Base-by-base conservation (phyloP, 2,888 invertebrate genomes). In the Mythimna ferrago region DNA sequence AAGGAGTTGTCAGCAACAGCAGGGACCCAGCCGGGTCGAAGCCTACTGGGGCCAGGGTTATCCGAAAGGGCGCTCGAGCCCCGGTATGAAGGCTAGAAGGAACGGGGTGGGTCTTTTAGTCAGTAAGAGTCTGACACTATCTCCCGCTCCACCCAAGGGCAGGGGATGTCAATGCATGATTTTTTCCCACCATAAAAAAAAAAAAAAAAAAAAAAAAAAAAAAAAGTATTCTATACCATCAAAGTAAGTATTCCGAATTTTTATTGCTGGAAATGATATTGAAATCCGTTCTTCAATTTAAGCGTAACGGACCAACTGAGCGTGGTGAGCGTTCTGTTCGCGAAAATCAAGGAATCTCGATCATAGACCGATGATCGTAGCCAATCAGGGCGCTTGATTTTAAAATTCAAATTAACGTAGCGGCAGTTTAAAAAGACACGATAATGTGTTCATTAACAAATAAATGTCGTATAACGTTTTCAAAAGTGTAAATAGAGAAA, bases 401-500 rank as follows among this genome's bases (percentile, higher is more conserved):
- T 38, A 41, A 35, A 19, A 21, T 57, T 61, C 14, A 48, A 62
- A 41, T n/a, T 4, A 51, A 32, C 32, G n/a, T 41, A 63, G 62
- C 65, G 54, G 66, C 60, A 16, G 19, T 41, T 60, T 51, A 63
- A 53, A 65, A 63, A 68, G 66, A 61, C 67, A 56, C 10, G 26
- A 58, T 81, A 64, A 79, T 82, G 64, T 76, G 60, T 67, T 81
- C 62, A 78, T 73, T 81, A 73, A 56, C 56, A 68, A 81, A 65
- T 78, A 66, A 70, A 73, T 73, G 71, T 75, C 64, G 60, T 73
- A 48, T 61, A 69, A 41, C n/a, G 41, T 71, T 72, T 84, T 76
- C 71, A 61, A 71, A 75, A 76, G 70, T 75, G 66, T 80, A 78
- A 78, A 82, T 79, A 86, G 79, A 83, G 70, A 78, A 85, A 86